Evolutionary conservation across 2,888 invertebrate species (phyloP), one percentile per base, ranked within the genome.

Genomic region (Limnephilus lunatus): DNA sequence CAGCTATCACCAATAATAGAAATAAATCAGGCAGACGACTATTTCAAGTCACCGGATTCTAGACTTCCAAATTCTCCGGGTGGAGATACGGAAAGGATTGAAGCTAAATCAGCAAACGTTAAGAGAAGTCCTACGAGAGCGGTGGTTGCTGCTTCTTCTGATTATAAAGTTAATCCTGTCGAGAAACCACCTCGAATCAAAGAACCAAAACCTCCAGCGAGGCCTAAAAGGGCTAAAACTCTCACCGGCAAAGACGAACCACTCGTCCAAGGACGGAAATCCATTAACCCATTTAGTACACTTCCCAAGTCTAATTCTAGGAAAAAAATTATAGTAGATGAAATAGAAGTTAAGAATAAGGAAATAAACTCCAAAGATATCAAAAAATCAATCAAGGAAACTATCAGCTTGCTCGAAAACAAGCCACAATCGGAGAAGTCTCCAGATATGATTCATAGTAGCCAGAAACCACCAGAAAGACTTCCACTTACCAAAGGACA

Each of bases 1-100:
- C 98, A 98, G 94, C 94, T 98, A 32, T 98, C 98, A 14, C 98
- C 98, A 0, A 98, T 98, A 90, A 98, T 98, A 94, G 98, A 98
- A 95, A 97, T 97, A 93, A 97, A 97, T 19, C 97, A 97, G 30
- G 96, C 97, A 93, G 97, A 97, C 94, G 97, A 97, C 94, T 97
- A 97, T 94, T 97, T 97, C 94, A 96, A 95, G 93, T 95, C 95
- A 93, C 95, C 95, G 30, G 93, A 95, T 32, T 94, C 95, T 92
- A 95, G 95, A 94, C 94, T 95, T 31, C 95, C 94, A 90, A 93
- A 90, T 81, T 94, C 95, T 39, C 95, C 95, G 83, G 95, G 95
- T 31, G 93, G 94, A 35, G 94, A 94, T 83, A 94, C 95, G 14
- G 95, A 95, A 44, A 94, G 95, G 88, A 95, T 95, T 89, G 95